Base-by-base conservation (phyloP, 2,888 invertebrate genomes). In the Synergus japonicus region DNA sequence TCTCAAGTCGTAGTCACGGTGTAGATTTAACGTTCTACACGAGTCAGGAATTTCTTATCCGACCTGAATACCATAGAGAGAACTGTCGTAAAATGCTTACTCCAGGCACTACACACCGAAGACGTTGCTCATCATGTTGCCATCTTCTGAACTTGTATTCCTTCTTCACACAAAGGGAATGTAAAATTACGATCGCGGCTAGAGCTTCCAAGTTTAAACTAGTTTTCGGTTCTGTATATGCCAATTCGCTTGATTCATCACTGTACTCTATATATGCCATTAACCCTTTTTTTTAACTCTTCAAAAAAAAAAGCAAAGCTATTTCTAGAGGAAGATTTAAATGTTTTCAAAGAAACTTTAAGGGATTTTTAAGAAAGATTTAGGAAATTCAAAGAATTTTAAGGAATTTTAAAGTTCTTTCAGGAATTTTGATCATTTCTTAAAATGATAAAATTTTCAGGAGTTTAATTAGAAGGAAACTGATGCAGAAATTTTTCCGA, bases 11-110 rank as follows among this genome's bases (percentile, higher is more conserved):
- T 66, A 66, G 65, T 76, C 60, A 60, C 76, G 58, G 65, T 78
- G 78, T 76, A 73, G 81, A 84, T 85, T 83, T 81, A 84, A 83
- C 82, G 81, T 81, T 49, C 67, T 58, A 79, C 78, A 60, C 81
- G 81, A 81, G 81, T 81, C 66, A 76, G 80, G 81, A 82, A 84
- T 83, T 85, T 83, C 81, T 84, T 83, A 83, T 83, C 84, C 81
- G 49, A 64, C 79, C 78, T 76, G 78, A 82, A 82, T 79, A 69
- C 78, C 79, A 78, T 76, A 60, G 76, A 79, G 73, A 67, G 46
- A 46, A 29, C 77, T 78, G 80, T 78, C 79, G 80, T 81, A 82
- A 83, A 83, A 82, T 79, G 83, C 80, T 81, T 81, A 79, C 78
- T 80, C 78, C 43, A 80, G 80, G 73, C 69, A 81, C 82, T 76